These are phyloP conservation scores for Hoplostethus atlanticus DNA, from an alignment of 2,797 vertebrate genomes.

Conservation along the genomic window DNA sequence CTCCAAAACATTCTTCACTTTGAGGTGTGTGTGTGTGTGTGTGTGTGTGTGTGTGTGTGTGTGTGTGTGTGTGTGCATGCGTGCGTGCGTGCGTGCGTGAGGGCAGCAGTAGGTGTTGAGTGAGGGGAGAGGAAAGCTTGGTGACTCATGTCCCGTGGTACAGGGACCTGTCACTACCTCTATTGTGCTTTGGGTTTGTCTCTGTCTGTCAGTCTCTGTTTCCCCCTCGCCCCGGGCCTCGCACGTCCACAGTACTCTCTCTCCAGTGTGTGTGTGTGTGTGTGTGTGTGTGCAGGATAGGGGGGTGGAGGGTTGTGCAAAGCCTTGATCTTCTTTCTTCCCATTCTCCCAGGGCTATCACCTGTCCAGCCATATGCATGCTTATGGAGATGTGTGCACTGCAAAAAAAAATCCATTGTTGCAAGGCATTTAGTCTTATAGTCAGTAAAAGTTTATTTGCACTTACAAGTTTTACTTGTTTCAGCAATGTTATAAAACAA, in stretches of 20 bases:
- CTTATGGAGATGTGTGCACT: slow-evolving; percentile 30
- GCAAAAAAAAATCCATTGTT: too few species aligned
- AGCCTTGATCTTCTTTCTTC: neutral
- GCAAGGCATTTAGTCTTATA: too few species aligned
- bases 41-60: slow-evolving; percentile 1
- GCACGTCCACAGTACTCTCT: slow-evolving; percentile 28
- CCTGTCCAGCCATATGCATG: slow-evolving; percentile 29
- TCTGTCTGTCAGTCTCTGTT: slow-evolving; percentile 40
- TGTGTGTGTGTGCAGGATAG: slow-evolving; percentile 6
- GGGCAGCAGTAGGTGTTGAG: slow-evolving; percentile 55
- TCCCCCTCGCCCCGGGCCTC: slow-evolving; percentile 20
- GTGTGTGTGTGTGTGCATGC: neutral
- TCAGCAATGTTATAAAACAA: too few species aligned
- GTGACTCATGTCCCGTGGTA: slow-evolving; percentile 71
- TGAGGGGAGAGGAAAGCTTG: slow-evolving; percentile 49
- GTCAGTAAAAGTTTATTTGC: too few species aligned
- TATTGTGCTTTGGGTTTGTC: slow-evolving; percentile 50
- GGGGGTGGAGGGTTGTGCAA: neutral
- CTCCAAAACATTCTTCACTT: neutral
- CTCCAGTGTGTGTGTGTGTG: slow-evolving; percentile 17
- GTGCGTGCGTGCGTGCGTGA: neutral
- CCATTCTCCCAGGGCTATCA: slow-evolving; percentile 68
- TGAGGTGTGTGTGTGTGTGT: slow-evolving; percentile 16
- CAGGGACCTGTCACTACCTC: slow-evolving; percentile 63
- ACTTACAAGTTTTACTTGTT: too few species aligned